Percentiles rank a stretch among this genome's conserved stretches.
phyloP scores from a whole-genome alignment of 2,888 invertebrate species.

The Baccha elongata region DNA sequence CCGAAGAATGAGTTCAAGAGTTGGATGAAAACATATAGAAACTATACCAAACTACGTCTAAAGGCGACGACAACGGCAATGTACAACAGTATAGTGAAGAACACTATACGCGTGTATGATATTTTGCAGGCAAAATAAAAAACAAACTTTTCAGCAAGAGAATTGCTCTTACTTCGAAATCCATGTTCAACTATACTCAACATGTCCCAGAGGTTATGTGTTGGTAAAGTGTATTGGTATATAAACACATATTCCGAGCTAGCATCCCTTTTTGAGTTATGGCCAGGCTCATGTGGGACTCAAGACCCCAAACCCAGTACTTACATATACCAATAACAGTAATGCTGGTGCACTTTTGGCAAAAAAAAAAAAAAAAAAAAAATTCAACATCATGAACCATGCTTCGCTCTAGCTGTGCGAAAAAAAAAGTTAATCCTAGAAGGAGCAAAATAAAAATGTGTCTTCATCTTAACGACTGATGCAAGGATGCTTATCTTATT shows the following conservation, averaged over 20 bases:
- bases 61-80: neutral
- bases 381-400: conserved; percentile 30
- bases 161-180: conserved; percentile 41
- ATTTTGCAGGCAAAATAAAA: conserved; percentile 34
- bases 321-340: neutral
- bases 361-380: conserved; percentile 3
- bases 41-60: conserved; percentile 1
- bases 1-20: conserved; percentile 38
- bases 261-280: conserved; percentile 33
- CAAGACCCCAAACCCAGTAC: neutral
- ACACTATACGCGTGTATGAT: conserved; percentile 39
- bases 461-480: conserved; percentile 16
- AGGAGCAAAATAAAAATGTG: conserved; percentile 15
- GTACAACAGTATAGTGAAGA: conserved; percentile 7
- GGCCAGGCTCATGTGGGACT: conserved; percentile 40
- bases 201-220: conserved; percentile 24
- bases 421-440: conserved; percentile 23
- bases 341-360: neutral
- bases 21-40: conserved; percentile 11
- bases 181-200: conserved; percentile 59
- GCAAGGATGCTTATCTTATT: conserved; percentile 18
- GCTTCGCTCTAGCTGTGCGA: neutral
- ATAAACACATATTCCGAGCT: conserved; percentile 27
- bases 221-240: neutral
- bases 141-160: conserved; percentile 43